Conservation (phyloP, 2,113 vertebrate genomes). For the Pseudorhombus dupliciocellatus region DNA sequence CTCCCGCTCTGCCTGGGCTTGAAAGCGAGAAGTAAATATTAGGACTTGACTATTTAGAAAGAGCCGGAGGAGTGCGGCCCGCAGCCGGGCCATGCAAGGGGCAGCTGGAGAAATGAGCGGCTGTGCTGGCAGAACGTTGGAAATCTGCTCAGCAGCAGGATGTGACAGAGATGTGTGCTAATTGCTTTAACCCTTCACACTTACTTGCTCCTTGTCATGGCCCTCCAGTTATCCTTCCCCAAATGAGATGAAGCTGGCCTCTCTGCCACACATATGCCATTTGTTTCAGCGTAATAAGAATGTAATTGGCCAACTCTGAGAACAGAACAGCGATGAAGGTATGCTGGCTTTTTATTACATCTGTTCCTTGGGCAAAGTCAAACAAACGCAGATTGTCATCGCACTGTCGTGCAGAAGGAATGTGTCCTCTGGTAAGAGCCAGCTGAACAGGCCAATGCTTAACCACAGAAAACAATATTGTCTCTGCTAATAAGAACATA, state of each 20-base stretch:
- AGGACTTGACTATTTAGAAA: constrained; percentile 75
- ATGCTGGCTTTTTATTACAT: constrained; percentile 2
- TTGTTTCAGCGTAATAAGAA: constrained; percentile 22
- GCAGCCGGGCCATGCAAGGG: constrained; percentile 56
- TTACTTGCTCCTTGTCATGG: constrained; percentile 61
- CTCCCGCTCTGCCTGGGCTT: constrained; percentile 62
- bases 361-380: background rate
- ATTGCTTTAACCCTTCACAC: constrained; percentile 74
- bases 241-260: constrained; percentile 78
- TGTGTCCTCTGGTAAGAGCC: background rate
- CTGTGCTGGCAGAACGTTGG: constrained; percentile 44
- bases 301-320: constrained; percentile 16
- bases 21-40: constrained; percentile 81
- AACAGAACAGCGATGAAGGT: background rate
- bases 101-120: constrained; percentile 40
- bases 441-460: background rate
- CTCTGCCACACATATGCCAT: constrained; percentile 50
- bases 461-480: background rate
- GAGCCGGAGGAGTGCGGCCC: constrained; percentile 63
- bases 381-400: constrained; percentile 1
- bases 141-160: constrained; percentile 51
- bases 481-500: constrained; percentile 1
- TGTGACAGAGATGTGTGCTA: constrained; percentile 59
- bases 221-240: constrained; percentile 30
- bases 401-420: background rate